phyloP scores from a whole-genome alignment of 2,797 vertebrate genomes.

The Aythya fuligula region DNA sequence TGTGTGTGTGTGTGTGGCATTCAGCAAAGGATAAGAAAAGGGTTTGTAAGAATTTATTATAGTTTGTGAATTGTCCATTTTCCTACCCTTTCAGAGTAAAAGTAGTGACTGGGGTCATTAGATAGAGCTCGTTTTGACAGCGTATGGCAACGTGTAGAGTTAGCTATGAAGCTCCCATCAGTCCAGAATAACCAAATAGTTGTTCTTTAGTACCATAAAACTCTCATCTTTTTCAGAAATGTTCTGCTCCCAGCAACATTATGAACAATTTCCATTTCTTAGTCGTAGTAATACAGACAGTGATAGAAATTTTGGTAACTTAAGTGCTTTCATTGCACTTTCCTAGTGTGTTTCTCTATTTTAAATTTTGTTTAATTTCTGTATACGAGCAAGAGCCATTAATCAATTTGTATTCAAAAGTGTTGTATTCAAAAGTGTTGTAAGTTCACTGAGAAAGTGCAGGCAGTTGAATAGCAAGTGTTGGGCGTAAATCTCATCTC shows the following conservation, averaged over 20 bases:
- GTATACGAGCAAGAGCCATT: background rate
- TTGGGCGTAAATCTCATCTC: background rate
- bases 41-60: background rate
- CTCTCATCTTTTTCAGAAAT: background rate
- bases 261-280: background rate
- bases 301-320: background rate
- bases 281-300: fast-evolving
- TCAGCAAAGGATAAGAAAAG: background rate
- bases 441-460: background rate
- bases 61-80: background rate
- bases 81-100: fast-evolving
- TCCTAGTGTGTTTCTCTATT: fast-evolving
- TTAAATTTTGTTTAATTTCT: background rate
- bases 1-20: background rate
- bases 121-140: background rate
- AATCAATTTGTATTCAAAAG: background rate
- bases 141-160: background rate
- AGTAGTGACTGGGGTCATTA: background rate
- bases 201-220: background rate
- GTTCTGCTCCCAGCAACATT: background rate
- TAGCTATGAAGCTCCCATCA: fast-evolving
- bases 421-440: too few species aligned
- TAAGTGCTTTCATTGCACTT: fast-evolving
- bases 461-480: background rate
- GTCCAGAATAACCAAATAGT: background rate